These are phyloP conservation scores for Chaunax sp. DNA, from an alignment of 2,797 vertebrate species.

Conservation along the genomic window DNA sequence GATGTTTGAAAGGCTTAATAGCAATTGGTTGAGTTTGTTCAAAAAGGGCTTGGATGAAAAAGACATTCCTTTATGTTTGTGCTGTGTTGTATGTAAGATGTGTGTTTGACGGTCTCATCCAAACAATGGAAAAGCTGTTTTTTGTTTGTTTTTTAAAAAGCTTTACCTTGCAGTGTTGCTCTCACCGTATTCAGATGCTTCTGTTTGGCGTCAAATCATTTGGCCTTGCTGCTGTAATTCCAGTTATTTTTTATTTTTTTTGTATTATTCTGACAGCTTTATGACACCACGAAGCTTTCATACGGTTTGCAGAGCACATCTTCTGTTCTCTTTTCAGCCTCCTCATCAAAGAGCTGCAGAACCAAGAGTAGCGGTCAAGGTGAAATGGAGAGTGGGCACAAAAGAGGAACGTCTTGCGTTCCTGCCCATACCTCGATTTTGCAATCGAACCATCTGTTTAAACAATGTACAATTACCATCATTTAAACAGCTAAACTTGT, in stretches of 20 bases:
- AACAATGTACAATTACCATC: slow-evolving; percentile 80
- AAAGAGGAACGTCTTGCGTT: slow-evolving; percentile 29
- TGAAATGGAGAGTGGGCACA: slow-evolving; percentile 50
- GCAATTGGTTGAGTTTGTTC: too few species aligned
- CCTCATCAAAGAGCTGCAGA: slow-evolving; percentile 45
- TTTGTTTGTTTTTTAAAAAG: too few species aligned
- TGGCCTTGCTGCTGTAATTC: background rate
- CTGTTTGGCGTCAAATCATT: background rate
- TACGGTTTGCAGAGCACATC: slow-evolving; percentile 47
- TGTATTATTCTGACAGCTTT: slow-evolving; percentile 18
- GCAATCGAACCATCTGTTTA: slow-evolving; percentile 73
- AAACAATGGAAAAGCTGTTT: background rate
- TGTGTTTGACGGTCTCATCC: too few species aligned
- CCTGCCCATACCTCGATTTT: slow-evolving; percentile 47
- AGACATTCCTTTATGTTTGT: too few species aligned
- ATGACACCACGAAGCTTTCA: background rate
- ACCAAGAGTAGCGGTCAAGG: slow-evolving; percentile 47
- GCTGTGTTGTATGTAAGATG: too few species aligned
- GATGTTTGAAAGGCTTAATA: too few species aligned
- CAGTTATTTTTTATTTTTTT: background rate
- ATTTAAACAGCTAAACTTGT: slow-evolving; percentile 83
- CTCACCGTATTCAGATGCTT: background rate
- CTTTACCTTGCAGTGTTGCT: background rate
- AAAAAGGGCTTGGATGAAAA: too few species aligned
- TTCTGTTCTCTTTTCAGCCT: slow-evolving; percentile 63